Base-by-base conservation (phyloP, 2,888 invertebrate genomes). In the Plagodis dolabraria region DNA sequence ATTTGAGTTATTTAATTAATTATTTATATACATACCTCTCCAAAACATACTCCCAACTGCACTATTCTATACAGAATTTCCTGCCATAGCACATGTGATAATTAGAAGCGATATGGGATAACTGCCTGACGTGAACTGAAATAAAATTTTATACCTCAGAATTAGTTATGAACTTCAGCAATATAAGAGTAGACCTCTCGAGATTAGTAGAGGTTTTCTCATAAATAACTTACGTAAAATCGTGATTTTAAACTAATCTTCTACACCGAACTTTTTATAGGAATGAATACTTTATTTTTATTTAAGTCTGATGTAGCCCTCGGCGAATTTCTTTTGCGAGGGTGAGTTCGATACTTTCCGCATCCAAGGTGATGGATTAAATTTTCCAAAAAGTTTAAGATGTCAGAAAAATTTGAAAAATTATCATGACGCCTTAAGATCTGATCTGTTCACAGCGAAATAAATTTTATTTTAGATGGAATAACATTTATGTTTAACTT, bases 201-300 rank as follows among this genome's bases (percentile, higher is more conserved):
- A 22, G 4, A 64, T 68, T 65, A 70, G 65, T 58, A 53, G 51
- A 67, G 60, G 47, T 59, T 48, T 51, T 47, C 49, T 54, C 60
- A 49, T 67, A 69, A 75, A 72, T 70, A 70, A 70, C 62, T 68
- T 68, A 68, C 60, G 60, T 63, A 72, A 70, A 68, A 73, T 69
- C 64, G 60, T 64, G 69, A 71, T 68, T 70, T 58, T 71, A 67
- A 53, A 63, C 70, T 65, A 65, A 70, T 69, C 65, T 74, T 70
- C 64, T 67, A 63, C 59, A 22, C 22, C 22, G 53, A 74, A 75
- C 69, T 76, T 71, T 75, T 70, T 72, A 73, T 73, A 71, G 64
- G 65, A 68, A 62, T 68, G 57, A 73, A 72, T 72, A 67, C 62
- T 72, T 71, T 67, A 72, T 69, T 68, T 69, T 68, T 67, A 69